Evolutionary conservation across 1,140 invertebrate species (phyloP), one percentile per base, ranked within the genome.

Genomic region (Drosophila saltans): DNA sequence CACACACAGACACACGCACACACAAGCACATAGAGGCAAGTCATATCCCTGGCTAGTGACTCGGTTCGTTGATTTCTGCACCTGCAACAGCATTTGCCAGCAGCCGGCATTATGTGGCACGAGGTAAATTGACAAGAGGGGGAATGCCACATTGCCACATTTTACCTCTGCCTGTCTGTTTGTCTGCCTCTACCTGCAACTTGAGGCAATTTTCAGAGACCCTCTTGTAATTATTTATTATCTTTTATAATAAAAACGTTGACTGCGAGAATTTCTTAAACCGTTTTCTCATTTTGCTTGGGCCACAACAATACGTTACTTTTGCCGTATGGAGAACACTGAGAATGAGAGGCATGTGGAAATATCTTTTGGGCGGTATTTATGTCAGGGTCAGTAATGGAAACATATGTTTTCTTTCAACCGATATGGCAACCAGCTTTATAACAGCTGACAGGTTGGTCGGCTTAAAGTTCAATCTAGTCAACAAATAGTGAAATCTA

Each of bases 61-160:
- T 28, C 78, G 78, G 69, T 80, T 66, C 75, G 83, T 57, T 80
- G 83, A 79, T 69, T 79, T 65, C 72, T 80, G 58, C 82, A 86
- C 82, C 82, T 86, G 82, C 82, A 81, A 59, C 67, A 30, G 45
- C 58, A 56, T 9, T 59, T 41, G 52, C 48, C 67, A 64, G 65
- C 78, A 69, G 66, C 63, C 74, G 68, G 75, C 73, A 71, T 55
- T 68, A 66, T 40, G 68, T 84, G 78, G 82, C 82, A 81, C 82
- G 82, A 58, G 82, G 59, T 64, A 65, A 63, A 70, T 64, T 56
- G 28, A 4, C 33, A 48, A 45, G 43, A 45, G 40, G 43, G 61
- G 43, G 28, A 64, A 43, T 26, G 45, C 45, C 45, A 52, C 45
- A 52, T 52, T 52, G 45, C 45, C 24, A 52, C 45, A 52, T 52